Evolutionary conservation across 2,113 vertebrate species (phyloP), one percentile per base, ranked within the genome.

Genomic region (Nansenia antarctica): DNA sequence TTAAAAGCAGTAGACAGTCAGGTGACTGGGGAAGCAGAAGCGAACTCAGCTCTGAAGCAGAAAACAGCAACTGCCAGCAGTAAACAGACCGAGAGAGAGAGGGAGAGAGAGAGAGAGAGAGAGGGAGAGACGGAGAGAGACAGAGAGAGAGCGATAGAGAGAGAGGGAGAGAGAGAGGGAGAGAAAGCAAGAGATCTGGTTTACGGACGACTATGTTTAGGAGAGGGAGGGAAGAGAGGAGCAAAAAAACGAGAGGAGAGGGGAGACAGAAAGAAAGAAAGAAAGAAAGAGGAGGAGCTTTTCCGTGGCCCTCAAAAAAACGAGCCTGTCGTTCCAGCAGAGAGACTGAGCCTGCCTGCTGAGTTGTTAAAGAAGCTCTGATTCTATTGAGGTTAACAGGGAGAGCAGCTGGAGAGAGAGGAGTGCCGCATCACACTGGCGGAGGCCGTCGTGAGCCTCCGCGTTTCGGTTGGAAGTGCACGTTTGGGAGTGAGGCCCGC

Each of bases 381-480:
- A 78, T 93, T 90, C 91, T 90, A 5, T 70, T 83, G 79, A 82
- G 82, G 88, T 91, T 89, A 92, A 92, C 88, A 91, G 87, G 86
- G 91, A 91, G 88, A 91, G 92, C 45, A 90, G 83, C 88, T 89
- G 87, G 90, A 90, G 89, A 93, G 94, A 94, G 91, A 88, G 92
- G 89, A 94, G n/a, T n/a, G 92, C 94, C 94, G 94, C 94, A 93
- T 94, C 94, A 94, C 93, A 93, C 89, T 91, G 86, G 14, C 31
- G 69, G 26, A 78, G 70, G 79, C 63, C 62, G 63, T 39, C 62
- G 63, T 39, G 24, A 26, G 31, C 45, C 62, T 55, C 32, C 53
- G 29, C 54, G 18, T 2, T 14, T n/a, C n/a, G 9, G 55, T 35
- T 67, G 24, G 32, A 42, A 68, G 34, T 42, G 88, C 87, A 80